Base-by-base conservation (phyloP, 2,113 vertebrate genomes). In the Cryptoleucopteryx plumbea region DNA sequence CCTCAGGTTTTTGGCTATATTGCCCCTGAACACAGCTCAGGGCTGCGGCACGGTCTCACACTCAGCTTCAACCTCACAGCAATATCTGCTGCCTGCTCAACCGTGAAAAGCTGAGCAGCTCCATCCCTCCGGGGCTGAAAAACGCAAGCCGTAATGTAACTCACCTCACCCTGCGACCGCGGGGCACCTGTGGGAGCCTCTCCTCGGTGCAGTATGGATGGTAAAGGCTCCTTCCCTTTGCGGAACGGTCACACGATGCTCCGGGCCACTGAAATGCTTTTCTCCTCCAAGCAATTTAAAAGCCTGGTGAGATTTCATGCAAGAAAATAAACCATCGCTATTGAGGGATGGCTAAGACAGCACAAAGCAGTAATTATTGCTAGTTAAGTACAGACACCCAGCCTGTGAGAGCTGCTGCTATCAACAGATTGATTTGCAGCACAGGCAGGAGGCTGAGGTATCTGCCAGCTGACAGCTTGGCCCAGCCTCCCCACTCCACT, bases 181-280 rank as follows among this genome's bases (percentile, higher is more conserved):
- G 2, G 45, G 38, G 36, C 36, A n/a, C 50, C 72, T 21, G 8
- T 6, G 21, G 68, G 62, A 32, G 5, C 45, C 18, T 63, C 53
- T 68, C 22, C 42, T 14, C 9, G 2, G 43, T 0, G 6, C 66
- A 21, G 26, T 0, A 32, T 0, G 20, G 42, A 19, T 16, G n/a
- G 19, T 2, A 6, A 65, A 55, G 16, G 65, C 29, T 88, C 43
- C 75, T 45, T 32, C 48, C 31, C 63, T 6, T 47, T 56, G 52
- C 36, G 2, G 0, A 67, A 38, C 0, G 0, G 6, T 13, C 52
- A 13, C 22, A 5, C 5, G 0, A 8, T 1, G 4, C 61, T 65
- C 50, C 4, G 9, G 34, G 42, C 31, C 86, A 47, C 13, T 13
- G 4, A 38, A 66, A 32, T 0, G 4, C 17, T 43, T 52, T 77